Base-by-base conservation (phyloP, 2,888 invertebrate genomes). In the Amphipoea lucens region DNA sequence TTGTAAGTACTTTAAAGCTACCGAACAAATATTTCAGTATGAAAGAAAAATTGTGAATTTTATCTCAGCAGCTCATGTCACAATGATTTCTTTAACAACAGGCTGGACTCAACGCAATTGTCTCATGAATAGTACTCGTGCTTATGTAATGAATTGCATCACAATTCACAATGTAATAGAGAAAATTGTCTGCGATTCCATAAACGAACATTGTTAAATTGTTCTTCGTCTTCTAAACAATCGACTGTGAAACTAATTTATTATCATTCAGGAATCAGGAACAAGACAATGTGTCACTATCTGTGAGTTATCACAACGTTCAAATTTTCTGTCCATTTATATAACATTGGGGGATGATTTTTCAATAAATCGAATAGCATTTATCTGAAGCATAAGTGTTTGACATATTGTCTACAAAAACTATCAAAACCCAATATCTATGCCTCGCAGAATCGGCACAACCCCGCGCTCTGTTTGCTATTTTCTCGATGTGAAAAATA, bases 151-250 rank as follows among this genome's bases (percentile, higher is more conserved):
- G 20, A 78, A 51, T 76, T 67, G 66, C 63, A 45, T 72, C 29
- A 51, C 40, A 29, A 23, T 23, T 57, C 0, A 57, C 23, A 63
- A 78, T 69, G 36, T 63, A 72, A 42, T 42, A 73, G 40, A 62
- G 54, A 60, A 69, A 73, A 75, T 75, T 66, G 42, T 63, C 57
- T 67, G 29, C 23, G 4, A 74, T 54, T 69, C 54, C 62, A 36
- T 74, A 71, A 67, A 84, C 70, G 63, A 68, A 12, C 42, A 29
- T 65, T 65, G 80, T 71, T 65, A 11, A n/a, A 78, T 74, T 67
- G 63, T 6, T 79, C n/a, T 36, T 60, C 23, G 14, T 48, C n/a
- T 72, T 12, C 20, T 68, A 76, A 77, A 74, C 74, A 84, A 76
- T 74, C 62, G 45, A 36, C 6, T 66, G 17, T 12, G 14, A 23